Conservation (phyloP, 2,113 vertebrate genomes). For the Corapipo altera region DNA sequence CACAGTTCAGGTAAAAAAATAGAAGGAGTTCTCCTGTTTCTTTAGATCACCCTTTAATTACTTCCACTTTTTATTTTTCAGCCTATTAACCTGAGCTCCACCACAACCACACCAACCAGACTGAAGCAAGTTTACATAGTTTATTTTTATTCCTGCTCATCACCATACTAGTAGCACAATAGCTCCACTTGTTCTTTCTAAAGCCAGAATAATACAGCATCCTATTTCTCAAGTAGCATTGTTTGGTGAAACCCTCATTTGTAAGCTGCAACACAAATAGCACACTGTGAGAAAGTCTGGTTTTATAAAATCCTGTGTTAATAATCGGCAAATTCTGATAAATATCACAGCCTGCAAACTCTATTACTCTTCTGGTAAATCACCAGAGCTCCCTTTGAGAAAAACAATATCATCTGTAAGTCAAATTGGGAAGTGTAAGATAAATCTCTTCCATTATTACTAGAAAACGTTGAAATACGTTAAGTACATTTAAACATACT, state of each 20-base stretch:
- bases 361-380: constrained; percentile 13
- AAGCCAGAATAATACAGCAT: not conserved
- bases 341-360: not conserved
- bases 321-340: not conserved
- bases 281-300: not conserved
- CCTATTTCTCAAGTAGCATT: not conserved
- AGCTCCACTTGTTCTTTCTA: not conserved
- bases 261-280: not conserved
- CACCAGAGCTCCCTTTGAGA: not conserved
- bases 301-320: not conserved
- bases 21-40: not conserved
- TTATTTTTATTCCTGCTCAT: not conserved
- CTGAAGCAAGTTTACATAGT: not conserved
- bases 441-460: constrained; percentile 5
- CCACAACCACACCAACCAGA: not conserved
- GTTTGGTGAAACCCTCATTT: not conserved
- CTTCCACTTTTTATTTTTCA: not conserved
- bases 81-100: not conserved
- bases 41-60: not conserved
- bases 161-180: not conserved
- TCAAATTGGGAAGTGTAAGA: constrained; percentile 11
- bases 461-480: constrained; percentile 6
- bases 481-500: constrained; percentile 20
- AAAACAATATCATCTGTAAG: constrained; percentile 35
- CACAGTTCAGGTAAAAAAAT: not conserved